Conservation (phyloP, 2,113 vertebrate genomes). For the Clarias batrachus region DNA sequence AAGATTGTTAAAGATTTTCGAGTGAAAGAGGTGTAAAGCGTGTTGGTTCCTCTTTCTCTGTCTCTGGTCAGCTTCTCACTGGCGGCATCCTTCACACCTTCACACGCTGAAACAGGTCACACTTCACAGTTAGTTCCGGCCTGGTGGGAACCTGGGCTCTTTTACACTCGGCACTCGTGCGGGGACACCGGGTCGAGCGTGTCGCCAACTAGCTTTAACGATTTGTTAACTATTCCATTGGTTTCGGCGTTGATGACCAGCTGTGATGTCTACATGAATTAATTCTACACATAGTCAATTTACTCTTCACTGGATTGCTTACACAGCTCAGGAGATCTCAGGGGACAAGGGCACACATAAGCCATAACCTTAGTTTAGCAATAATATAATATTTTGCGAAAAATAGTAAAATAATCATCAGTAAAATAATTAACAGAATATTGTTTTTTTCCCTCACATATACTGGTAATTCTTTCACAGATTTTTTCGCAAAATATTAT, state of each 20-base stretch:
- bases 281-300: background rate
- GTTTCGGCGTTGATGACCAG: background rate
- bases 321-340: background rate
- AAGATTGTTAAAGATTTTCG: slow-evolving; percentile 67
- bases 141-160: slow-evolving; percentile 64
- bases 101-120: slow-evolving; percentile 73
- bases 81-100: slow-evolving; percentile 68
- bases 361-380: background rate
- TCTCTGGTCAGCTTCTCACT: slow-evolving; percentile 66
- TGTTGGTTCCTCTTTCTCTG: slow-evolving; percentile 65
- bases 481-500: no score
- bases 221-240: slow-evolving; percentile 41
- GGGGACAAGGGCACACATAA: background rate
- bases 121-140: slow-evolving; percentile 81
- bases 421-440: background rate
- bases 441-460: background rate
- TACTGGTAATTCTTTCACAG: no score
- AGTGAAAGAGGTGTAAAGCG: slow-evolving; percentile 82
- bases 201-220: slow-evolving; percentile 50
- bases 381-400: background rate
- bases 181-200: slow-evolving; percentile 56
- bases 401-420: background rate
- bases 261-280: background rate
- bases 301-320: background rate
- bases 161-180: slow-evolving; percentile 59